Base-by-base conservation (phyloP, 2,113 vertebrate genomes). In the Corapipo altera region DNA sequence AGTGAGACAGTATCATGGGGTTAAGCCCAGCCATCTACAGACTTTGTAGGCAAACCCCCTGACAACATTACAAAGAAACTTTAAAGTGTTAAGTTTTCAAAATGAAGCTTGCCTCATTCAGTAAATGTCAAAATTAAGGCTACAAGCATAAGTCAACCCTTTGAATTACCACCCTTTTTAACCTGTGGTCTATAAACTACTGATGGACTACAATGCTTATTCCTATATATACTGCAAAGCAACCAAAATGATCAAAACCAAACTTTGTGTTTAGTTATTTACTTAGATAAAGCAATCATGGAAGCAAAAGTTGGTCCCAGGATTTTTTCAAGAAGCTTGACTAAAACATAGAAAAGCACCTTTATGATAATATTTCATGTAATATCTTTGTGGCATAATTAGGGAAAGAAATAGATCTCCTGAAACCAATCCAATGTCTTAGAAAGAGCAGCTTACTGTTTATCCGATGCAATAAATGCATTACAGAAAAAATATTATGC, bases 381-480 rank as follows among this genome's bases (percentile, higher is more conserved):
- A 49, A 21, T 10, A 44, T 76, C n/a, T 91, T 65, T 58, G 44
- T 88, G 62, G 52, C n/a, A 90, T n/a, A 79, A 22, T 65, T 48
- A 72, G 17, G 28, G 62, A 57, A 27, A 95, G 76, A 78, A 94
- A 80, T n/a, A 91, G 69, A 81, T 87, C 55, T 69, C 51, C 57
- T 92, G 86, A 69, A 92, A 80, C 30, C 2, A 1, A 33, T 57
- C 65, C 76, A 77, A 17, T 78, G 17, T n/a, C 46, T 91, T 84
- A 61, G 71, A 93, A 95, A 95, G 61, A 65, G 66, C 67, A 85
- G 7, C 59, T 89, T 64, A 91, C 49, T 91, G 28, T 85, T 86
- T 87, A 35, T 51, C 33, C 52, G 27, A 33, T 78, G 80, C 65
- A 81, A 44, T 79, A 82, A 91, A 85, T 65, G 26, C 82, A 82